Evolutionary conservation across 2,888 invertebrate genomes (phyloP).

Genomic region (Choristoneura rosaceana): DNA sequence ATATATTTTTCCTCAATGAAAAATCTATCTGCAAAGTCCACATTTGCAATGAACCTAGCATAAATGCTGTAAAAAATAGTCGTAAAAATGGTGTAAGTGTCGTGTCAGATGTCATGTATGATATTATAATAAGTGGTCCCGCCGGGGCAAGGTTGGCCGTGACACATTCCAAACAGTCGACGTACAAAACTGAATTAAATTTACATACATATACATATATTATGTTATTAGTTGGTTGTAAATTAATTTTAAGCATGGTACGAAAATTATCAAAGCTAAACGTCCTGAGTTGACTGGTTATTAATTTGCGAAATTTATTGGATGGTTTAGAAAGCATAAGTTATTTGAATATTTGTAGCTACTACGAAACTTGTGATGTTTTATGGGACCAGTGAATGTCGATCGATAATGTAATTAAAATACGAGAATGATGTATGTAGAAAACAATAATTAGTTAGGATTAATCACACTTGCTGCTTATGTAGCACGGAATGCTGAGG

Average conservation of each 20-base stretch:
- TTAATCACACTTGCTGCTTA: no score
- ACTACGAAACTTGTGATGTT: slow-evolving; percentile 2
- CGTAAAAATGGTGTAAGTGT: neutral
- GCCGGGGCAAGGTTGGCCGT: slow-evolving; percentile 34
- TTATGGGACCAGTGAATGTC: neutral
- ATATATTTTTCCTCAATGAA: no score
- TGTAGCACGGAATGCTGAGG: no score
- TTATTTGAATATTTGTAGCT: slow-evolving; percentile 16
- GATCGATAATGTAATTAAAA: neutral
- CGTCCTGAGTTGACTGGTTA: slow-evolving; percentile 21
- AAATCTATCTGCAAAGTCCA: neutral
- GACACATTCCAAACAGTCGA: slow-evolving; percentile 36
- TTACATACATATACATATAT: slow-evolving; percentile 37
- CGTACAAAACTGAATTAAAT: slow-evolving; percentile 35
- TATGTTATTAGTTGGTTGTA: slow-evolving; percentile 25
- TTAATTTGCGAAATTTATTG: slow-evolving; percentile 35
- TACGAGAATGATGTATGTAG: neutral
- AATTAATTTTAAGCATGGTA: slow-evolving; percentile 19
- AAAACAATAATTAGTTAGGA: neutral
- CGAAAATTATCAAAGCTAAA: slow-evolving; percentile 10
- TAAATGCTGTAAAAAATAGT: neutral
- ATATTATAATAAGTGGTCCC: slow-evolving; percentile 18
- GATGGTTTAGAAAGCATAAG: slow-evolving; percentile 29
- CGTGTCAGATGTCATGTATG: slow-evolving; percentile 20
- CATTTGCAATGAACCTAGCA: neutral